A percentile compares a stretch with the other conserved stretches of the same genome.
Conservation (phyloP, 2,888 invertebrate species). For the Lydus trimaculatus region DNA sequence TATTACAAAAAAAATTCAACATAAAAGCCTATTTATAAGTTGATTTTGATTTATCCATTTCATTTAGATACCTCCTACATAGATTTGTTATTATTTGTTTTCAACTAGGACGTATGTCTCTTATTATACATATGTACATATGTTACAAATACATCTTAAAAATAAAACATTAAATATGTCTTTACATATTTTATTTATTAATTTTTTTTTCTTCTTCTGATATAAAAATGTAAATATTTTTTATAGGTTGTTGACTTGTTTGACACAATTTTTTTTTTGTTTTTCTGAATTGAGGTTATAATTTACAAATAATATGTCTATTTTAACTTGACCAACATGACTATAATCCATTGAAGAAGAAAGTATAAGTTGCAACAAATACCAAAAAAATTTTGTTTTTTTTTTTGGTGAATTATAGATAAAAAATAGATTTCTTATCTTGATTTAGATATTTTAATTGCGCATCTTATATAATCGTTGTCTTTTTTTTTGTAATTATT, state of each 20-base stretch:
- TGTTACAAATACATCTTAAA: not conserved
- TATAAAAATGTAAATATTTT: not conserved
- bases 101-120: not conserved
- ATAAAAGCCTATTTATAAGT: not conserved
- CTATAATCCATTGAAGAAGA: too few species aligned
- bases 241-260: not conserved
- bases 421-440: not conserved
- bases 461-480: too few species aligned
- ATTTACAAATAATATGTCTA: not conserved
- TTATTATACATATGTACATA: too few species aligned
- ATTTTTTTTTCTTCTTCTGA: not conserved
- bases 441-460: not conserved
- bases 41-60: not conserved
- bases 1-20: too few species aligned
- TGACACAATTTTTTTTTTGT: not conserved
- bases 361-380: too few species aligned
- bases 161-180: too few species aligned
- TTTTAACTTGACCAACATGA: too few species aligned
- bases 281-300: not conserved
- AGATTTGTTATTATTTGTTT: not conserved
- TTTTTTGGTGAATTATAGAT: too few species aligned
- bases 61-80: not conserved
- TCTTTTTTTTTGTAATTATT: not conserved
- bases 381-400: too few species aligned
- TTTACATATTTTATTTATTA: not conserved